Conservation (phyloP, 2,113 vertebrate species). For the Heloderma charlesbogerti region DNA sequence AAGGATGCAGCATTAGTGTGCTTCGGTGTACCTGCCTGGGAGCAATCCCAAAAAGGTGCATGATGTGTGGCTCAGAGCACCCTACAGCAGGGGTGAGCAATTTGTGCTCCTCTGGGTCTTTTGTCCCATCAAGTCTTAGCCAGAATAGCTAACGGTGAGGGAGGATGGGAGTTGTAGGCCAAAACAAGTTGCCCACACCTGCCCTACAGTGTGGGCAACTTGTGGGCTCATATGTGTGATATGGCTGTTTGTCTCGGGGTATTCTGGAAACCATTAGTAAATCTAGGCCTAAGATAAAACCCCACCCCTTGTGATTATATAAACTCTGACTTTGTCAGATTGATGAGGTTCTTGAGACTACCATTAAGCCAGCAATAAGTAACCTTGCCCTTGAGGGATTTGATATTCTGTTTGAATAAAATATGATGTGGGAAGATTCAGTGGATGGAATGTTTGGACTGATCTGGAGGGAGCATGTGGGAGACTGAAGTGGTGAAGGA, state of each 20-base stretch:
- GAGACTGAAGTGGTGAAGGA: not conserved
- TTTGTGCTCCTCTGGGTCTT: too few relatives aligned
- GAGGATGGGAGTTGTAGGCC: too few relatives aligned
- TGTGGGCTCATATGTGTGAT: not conserved
- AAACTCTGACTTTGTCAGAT: not conserved
- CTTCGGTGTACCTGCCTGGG: not conserved
- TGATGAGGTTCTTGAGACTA: not conserved
- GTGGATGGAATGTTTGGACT: not conserved
- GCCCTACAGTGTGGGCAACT: not conserved
- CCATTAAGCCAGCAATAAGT: not conserved
- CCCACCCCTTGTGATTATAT: not conserved
- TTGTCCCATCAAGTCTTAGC: too few relatives aligned
- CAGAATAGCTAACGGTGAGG: too few relatives aligned
- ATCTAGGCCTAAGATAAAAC: not conserved
- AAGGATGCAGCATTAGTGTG: not conserved
- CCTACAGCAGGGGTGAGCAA: too few relatives aligned
- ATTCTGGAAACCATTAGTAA: not conserved
- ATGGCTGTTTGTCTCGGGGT: not conserved
- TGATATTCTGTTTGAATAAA: not conserved
- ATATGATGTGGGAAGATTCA: not conserved
- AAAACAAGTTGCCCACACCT: too few relatives aligned
- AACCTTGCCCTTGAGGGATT: not conserved
- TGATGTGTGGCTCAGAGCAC: not conserved
- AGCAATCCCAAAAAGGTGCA: not conserved
- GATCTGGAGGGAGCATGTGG: not conserved